Conservation (phyloP, 2,888 invertebrate species). For the Lepidonotus clava region DNA sequence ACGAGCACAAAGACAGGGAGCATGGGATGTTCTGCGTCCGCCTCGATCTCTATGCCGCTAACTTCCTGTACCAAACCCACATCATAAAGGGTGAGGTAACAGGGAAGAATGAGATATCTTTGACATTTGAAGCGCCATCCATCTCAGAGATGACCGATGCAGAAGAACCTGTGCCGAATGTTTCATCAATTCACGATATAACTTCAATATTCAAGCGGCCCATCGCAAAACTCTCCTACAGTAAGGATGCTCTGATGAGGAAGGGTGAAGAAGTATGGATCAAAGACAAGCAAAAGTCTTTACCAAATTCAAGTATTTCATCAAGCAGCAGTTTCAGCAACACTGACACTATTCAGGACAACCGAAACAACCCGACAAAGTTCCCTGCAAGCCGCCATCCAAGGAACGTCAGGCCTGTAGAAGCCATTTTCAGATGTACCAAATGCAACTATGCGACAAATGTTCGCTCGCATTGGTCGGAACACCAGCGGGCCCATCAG, state of each 20-base stretch:
- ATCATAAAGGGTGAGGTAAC: not conserved
- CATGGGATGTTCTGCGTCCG: not conserved
- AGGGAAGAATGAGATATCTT: not conserved
- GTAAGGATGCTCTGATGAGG: no score
- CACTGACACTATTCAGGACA: no score
- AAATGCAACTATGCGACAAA: conserved; percentile 57
- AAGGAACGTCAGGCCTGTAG: not conserved
- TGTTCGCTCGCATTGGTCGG: conserved; percentile 30
- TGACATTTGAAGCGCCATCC: no score
- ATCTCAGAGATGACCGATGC: no score
- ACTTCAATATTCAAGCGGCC: not conserved
- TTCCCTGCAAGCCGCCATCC: not conserved
- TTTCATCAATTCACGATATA: no score
- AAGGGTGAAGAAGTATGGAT: no score
- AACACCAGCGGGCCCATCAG: conserved; percentile 58
- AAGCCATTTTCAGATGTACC: conserved; percentile 52
- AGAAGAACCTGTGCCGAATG: no score
- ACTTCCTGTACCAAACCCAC: not conserved
- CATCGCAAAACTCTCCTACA: no score
- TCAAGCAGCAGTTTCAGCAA: no score
- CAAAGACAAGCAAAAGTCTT: no score
- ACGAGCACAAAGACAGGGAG: not conserved
- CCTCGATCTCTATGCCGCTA: not conserved
- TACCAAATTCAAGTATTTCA: no score
- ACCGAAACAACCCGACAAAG: not conserved